Evolutionary conservation across 2,113 vertebrate genomes (phyloP), one percentile per base, ranked within the genome.

Genomic region (Pseudolaguvia tuberculata): DNA sequence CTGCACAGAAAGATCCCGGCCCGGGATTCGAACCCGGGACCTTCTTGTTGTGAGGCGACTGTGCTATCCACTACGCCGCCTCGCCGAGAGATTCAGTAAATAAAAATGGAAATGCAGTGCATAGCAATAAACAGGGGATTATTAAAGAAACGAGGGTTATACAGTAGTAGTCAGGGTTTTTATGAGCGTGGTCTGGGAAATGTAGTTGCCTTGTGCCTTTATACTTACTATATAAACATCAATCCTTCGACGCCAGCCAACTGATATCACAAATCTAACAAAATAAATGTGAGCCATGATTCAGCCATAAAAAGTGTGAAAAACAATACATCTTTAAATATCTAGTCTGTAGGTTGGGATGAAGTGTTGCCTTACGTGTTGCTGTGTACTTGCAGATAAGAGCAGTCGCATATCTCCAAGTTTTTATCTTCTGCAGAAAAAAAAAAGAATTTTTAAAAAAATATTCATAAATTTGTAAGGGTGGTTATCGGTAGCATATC

Each of bases 201-300:
- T 58, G 25, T 51, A 31, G 58, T 48, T 25, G 47, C 31, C 35
- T 15, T 57, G 79, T 63, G 72, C 71, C 77, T 83, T 82, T 78
- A 53, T 88, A 91, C 91, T 94, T 87, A 91, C 89, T 80, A 85
- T 84, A 84, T 88, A 92, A 73, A 88, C 70, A 29, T 90, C 88
- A 85, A 90, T 89, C 87, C 80, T 93, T 81, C 86, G 86, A 76
- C 89, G 83, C 85, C 89, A 91, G 81, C 84, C 85, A 25, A 92
- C 88, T 78, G 86, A 92, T 72, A 89, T 85, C 84, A 89, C 83
- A 75, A 83, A 91, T 78, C 88, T 91, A 84, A 27, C 84, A 83
- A 83, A 45, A 81, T 6, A 84, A 86, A 83, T 70, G 45, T 47
- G 52, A 86, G 84, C 78, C 17, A 25, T 51, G 20, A 78, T 62